A percentile compares a stretch with the other conserved stretches of the same genome.
These are phyloP conservation scores for Lucifuga dentata DNA, from an alignment of 2,113 vertebrate genomes.

Conservation along the genomic window DNA sequence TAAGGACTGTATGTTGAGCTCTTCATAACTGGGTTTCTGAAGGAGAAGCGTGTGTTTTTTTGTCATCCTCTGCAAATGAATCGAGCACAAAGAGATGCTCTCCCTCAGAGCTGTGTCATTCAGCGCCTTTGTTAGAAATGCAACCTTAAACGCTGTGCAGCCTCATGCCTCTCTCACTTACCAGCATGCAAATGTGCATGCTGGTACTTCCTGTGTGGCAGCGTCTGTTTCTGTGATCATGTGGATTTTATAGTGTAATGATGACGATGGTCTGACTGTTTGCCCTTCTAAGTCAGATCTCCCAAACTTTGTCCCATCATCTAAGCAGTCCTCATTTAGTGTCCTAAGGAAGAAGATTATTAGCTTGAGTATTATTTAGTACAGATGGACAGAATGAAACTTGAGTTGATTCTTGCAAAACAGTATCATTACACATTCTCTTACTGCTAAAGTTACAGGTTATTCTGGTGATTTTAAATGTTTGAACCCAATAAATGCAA, in stretches of 20 bases:
- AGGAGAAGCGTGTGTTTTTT: background rate
- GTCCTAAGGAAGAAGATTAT: too few species aligned
- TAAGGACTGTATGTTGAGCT: background rate
- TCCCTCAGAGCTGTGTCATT: conserved; percentile 54
- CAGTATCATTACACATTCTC: background rate
- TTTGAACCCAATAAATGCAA: too few species aligned
- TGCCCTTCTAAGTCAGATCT: conserved; percentile 21
- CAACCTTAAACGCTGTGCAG: conserved; percentile 29
- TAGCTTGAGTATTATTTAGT: background rate
- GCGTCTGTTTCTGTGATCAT: conserved; percentile 28
- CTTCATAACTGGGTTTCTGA: background rate
- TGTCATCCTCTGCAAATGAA: conserved; percentile 42
- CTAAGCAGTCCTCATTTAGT: too few species aligned
- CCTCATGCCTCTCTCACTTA: too few species aligned
- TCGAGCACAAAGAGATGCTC: conserved; percentile 69
- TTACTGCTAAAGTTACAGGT: background rate
- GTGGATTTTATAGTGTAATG: conserved; percentile 25
- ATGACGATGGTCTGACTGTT: conserved; percentile 37
- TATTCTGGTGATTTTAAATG: too few species aligned
- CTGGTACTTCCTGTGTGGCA: conserved; percentile 9
- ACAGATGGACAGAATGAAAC: background rate
- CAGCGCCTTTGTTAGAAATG: conserved; percentile 65
- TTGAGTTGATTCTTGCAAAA: background rate
- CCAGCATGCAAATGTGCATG: conserved; percentile 15
- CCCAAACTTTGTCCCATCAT: background rate